Evolutionary conservation across 2,797 vertebrate genomes (phyloP).

Genomic region (Gobio occitaniae): DNA sequence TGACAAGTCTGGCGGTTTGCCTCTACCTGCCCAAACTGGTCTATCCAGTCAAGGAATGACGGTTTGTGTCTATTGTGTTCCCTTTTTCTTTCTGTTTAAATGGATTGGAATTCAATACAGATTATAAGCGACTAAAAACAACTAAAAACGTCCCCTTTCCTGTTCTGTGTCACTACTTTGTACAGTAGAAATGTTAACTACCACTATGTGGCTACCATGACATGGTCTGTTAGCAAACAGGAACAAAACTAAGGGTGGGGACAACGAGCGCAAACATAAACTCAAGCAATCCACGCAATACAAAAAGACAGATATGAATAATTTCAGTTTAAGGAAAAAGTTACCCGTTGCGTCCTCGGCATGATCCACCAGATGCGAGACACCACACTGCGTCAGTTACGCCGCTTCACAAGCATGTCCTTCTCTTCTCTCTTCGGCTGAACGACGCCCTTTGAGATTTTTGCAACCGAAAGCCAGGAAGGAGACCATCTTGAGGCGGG

Average conservation of each 20-base stretch:
- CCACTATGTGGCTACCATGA: conserved; percentile 22
- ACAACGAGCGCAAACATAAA: conserved; percentile 26
- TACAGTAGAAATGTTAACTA: conserved; percentile 5
- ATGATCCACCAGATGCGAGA: conserved; percentile 73
- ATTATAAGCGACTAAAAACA: conserved; percentile 74
- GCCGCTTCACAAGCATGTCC: conserved; percentile 71
- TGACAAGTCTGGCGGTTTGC: conserved; percentile 85
- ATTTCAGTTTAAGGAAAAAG: conserved; percentile 69
- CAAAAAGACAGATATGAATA: conserved; percentile 58
- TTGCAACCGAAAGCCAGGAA: conserved; percentile 64
- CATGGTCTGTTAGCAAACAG: conserved; percentile 39
- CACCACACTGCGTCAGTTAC: conserved; percentile 72
- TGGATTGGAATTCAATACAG: conserved; percentile 86
- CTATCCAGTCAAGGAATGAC: conserved; percentile 92
- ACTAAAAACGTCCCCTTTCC: conserved; percentile 67
- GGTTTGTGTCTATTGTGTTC: conserved; percentile 88
- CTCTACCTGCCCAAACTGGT: conserved; percentile 97
- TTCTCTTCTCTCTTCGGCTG: conserved; percentile 75
- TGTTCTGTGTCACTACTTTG: conserved; percentile 13
- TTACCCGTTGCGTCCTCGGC: conserved; percentile 77
- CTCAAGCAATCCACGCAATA: conserved; percentile 42
- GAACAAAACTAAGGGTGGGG: conserved; percentile 34
- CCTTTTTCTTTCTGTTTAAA: conserved; percentile 80
- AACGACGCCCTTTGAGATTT: conserved; percentile 76
- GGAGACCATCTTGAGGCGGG: conserved; percentile 57